Conservation (phyloP, 2,888 invertebrate species). For the Lycophotia porphyrea region DNA sequence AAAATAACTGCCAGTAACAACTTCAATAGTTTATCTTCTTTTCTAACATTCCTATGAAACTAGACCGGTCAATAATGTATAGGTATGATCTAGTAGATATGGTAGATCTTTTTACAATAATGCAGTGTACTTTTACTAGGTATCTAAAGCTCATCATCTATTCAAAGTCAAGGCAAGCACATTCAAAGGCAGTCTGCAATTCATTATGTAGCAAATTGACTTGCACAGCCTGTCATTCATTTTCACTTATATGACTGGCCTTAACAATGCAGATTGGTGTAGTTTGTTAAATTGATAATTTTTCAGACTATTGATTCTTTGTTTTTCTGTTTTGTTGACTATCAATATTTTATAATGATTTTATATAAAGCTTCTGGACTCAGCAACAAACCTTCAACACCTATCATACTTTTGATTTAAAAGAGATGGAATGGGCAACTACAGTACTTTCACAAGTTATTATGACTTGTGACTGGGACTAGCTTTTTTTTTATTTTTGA, state of each 20-base stretch:
- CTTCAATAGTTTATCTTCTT: background rate
- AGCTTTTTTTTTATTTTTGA: background rate
- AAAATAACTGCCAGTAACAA: background rate
- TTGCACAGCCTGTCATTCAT: background rate
- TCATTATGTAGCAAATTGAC: background rate
- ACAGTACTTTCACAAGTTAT: background rate
- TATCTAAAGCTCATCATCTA: background rate
- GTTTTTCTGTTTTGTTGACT: background rate
- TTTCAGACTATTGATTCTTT: background rate
- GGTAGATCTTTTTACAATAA: background rate
- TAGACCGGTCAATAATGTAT: background rate
- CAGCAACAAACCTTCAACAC: background rate
- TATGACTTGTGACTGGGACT: background rate
- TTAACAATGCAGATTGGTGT: too few relatives aligned
- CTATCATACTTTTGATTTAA: background rate
- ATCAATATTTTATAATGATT: background rate
- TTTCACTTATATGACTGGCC: too few relatives aligned
- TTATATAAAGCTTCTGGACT: background rate
- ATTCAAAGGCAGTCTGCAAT: background rate
- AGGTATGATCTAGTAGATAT: background rate
- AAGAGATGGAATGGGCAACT: background rate
- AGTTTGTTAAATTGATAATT: background rate
- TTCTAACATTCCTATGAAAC: background rate
- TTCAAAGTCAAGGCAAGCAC: background rate
- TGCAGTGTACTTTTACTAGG: background rate